phyloP scores from a whole-genome alignment of 2,888 invertebrate species.

The Drosophila prolongata region DNA sequence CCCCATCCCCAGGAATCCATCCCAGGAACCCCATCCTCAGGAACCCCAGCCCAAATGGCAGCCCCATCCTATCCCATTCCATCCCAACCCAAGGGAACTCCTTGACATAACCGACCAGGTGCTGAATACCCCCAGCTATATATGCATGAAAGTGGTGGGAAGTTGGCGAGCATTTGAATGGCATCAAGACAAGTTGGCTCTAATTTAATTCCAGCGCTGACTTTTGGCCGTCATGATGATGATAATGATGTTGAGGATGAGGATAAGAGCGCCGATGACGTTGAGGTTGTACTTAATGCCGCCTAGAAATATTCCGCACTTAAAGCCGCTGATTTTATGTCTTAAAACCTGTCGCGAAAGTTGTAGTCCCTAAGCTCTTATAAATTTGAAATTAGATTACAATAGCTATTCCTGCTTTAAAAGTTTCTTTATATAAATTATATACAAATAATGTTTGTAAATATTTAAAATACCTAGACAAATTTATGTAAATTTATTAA shows the following conservation, averaged over 20 bases:
- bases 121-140: conserved; percentile 24
- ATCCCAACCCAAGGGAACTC: conserved; percentile 6
- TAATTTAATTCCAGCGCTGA: conserved; percentile 63
- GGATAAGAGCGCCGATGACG: background rate
- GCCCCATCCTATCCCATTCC: background rate
- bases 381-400: background rate
- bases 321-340: background rate
- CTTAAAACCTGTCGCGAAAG: background rate
- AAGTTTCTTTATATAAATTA: no score
- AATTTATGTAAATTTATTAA: no score
- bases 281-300: conserved; percentile 11
- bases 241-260: conserved; percentile 8
- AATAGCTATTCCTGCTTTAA: no score
- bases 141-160: conserved; percentile 12
- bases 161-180: conserved; percentile 38
- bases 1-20: background rate
- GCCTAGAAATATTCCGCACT: background rate
- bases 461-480: no score
- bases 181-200: conserved; percentile 66
- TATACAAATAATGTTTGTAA: no score
- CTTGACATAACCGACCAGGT: conserved; percentile 24
- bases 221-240: conserved; percentile 33
- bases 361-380: background rate
- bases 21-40: background rate
- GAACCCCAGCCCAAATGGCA: no score